Conservation (phyloP, 2,888 invertebrate species). For the Hirudinaria manillensis region DNA sequence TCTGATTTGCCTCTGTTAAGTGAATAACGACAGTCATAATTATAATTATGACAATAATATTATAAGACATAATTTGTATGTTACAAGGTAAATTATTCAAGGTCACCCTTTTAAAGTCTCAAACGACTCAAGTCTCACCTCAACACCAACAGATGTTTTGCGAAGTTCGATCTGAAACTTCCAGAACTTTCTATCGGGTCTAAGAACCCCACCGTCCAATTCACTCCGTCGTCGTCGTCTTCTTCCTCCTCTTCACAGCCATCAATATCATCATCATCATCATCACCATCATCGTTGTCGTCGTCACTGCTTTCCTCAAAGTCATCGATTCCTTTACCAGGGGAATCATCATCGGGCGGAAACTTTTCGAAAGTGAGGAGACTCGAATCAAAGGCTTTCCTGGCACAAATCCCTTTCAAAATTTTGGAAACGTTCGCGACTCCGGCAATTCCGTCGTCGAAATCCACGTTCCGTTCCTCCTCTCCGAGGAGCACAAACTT, state of each 20-base stretch:
- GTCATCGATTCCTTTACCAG: not conserved
- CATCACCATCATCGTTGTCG: conserved; percentile 1
- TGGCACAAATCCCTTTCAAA: not conserved
- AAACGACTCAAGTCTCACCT: not conserved
- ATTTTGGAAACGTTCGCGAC: not conserved
- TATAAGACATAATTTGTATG: no score
- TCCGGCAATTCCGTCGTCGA: not conserved
- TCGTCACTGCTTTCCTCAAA: not conserved
- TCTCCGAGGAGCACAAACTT: not conserved
- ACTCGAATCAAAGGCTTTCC: not conserved
- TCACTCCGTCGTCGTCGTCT: not conserved
- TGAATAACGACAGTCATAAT: no score
- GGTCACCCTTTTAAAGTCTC: not conserved
- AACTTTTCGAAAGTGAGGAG: not conserved
- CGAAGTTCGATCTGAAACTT: not conserved
- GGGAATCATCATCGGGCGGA: not conserved
- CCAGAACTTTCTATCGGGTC: not conserved
- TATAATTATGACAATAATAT: no score
- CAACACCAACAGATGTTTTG: not conserved
- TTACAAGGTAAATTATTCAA: no score
- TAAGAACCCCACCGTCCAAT: not conserved
- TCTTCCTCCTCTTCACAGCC: not conserved
- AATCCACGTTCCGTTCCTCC: not conserved
- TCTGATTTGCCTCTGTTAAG: no score
- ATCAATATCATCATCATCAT: not conserved